These are phyloP conservation scores for Enteromius unitaeniatus DNA, from an alignment of 2,797 vertebrate genomes.

Conservation along the genomic window DNA sequence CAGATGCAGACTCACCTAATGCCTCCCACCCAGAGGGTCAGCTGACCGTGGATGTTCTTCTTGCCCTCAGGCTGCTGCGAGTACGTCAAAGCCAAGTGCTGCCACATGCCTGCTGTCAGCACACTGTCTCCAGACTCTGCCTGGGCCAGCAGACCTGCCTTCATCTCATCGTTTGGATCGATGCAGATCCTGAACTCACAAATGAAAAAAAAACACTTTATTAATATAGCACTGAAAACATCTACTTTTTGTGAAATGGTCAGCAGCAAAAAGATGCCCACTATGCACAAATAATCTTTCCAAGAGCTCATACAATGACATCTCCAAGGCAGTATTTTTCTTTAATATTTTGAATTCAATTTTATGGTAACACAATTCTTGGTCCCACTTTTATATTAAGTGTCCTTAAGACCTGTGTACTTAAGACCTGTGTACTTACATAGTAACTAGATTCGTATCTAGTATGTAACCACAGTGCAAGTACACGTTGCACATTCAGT, in stretches of 20 bases:
- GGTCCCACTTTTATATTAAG: too few species aligned
- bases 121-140: slow-evolving; percentile 85
- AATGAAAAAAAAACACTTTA: slow-evolving; percentile 2
- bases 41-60: slow-evolving; percentile 86
- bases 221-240: not conserved
- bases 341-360: too few species aligned
- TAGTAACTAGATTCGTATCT: too few species aligned
- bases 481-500: too few species aligned
- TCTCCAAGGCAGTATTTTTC: not conserved
- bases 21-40: slow-evolving; percentile 92
- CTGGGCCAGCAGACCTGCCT: slow-evolving; percentile 90
- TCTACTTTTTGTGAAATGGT: not conserved
- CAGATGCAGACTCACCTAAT: slow-evolving; percentile 83
- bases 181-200: slow-evolving; percentile 85
- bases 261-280: not conserved
- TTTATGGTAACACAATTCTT: too few species aligned
- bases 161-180: slow-evolving; percentile 93
- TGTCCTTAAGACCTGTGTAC: too few species aligned
- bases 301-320: not conserved
- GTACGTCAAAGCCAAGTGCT: slow-evolving; percentile 92
- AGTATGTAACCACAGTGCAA: too few species aligned
- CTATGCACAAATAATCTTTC: not conserved
- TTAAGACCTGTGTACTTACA: too few species aligned
- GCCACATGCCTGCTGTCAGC: slow-evolving; percentile 85
- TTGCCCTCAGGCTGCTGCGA: slow-evolving; percentile 91